Base-by-base conservation (phyloP, 2,113 vertebrate genomes). In the Phocoena sinus region DNA sequence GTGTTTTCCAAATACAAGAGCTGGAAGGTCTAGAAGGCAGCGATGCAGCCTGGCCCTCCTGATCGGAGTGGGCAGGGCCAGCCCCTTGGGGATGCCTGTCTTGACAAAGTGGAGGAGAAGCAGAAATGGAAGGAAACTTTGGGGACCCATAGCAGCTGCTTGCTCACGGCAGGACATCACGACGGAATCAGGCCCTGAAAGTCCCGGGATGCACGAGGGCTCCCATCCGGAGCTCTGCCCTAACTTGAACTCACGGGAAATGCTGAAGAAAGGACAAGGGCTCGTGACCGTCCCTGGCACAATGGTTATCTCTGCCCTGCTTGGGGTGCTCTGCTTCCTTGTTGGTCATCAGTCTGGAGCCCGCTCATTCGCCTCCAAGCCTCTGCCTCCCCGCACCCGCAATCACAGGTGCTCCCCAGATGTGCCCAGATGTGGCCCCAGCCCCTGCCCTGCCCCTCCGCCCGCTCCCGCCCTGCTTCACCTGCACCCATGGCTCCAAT, bases 101-200 rank as follows among this genome's bases (percentile, higher is more conserved):
- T 8, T 1, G 21, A 28, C 76, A 3, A 5, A 0, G 4, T 9
- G 23, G 15, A 18, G 17, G 10, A n/a, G 18, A 77, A 67, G 26
- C 2, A 25, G 60, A 47, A 47, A 26, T 1, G 7, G 17, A 68
- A 58, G 79, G 44, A 15, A 20, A 26, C n/a, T 4, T 13, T 1
- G 0, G 73, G 38, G 41, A 28, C 11, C n/a, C 47, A 20, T 7
- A 0, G 0, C 62, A 0, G 31, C 20, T 0, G 21, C 44, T 17
- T 13, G 14, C 1, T 41, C 20, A 44, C 44, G 8, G 41, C 25
- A 63, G 28, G 31, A 6, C 26, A 5, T 2, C 6, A 1, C 0
- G 4, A 33, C 44, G 21, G 14, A 25, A 3, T 33, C 56, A 4
- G 38, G 15, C 58, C 31, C 31, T 36, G 13, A 36, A 5, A 70